Conservation (phyloP, 2,797 vertebrate genomes). For the Simalia tracyae region DNA sequence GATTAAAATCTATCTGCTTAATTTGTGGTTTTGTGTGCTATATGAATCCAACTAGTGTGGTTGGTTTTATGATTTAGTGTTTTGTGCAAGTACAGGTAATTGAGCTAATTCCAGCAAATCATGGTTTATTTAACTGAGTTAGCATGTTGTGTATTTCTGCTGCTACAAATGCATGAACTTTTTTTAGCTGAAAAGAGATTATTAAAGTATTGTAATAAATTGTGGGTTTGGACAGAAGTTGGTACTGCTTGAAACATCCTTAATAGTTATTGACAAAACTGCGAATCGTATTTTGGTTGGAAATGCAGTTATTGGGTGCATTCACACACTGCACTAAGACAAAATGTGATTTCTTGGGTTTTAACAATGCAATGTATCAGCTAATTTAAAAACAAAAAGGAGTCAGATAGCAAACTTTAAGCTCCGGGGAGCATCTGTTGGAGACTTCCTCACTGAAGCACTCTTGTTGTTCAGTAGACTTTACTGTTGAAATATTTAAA, state of each 20-base stretch:
- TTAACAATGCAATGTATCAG: not conserved
- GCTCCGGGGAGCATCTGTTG: not conserved
- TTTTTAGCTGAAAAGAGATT: slow-evolving; percentile 4
- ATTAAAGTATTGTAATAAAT: not conserved
- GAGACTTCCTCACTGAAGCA: not conserved
- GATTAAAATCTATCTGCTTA: not conserved
- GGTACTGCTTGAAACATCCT: not conserved
- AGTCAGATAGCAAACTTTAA: no score
- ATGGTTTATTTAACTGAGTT: not conserved
- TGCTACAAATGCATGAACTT: not conserved
- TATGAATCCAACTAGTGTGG: not conserved
- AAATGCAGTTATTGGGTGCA: not conserved
- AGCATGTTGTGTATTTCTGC: not conserved
- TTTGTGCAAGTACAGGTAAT: not conserved
- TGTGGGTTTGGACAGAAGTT: not conserved
- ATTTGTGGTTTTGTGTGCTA: not conserved
- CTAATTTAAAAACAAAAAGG: not conserved
- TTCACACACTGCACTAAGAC: not conserved
- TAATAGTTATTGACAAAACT: not conserved
- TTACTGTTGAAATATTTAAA: not conserved
- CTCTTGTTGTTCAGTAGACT: not conserved
- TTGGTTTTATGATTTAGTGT: not conserved
- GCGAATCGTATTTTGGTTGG: not conserved
- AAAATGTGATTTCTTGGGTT: not conserved
- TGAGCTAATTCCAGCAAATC: not conserved